Conservation (phyloP, 2,113 vertebrate species). For the Colistium nudipinnis region DNA sequence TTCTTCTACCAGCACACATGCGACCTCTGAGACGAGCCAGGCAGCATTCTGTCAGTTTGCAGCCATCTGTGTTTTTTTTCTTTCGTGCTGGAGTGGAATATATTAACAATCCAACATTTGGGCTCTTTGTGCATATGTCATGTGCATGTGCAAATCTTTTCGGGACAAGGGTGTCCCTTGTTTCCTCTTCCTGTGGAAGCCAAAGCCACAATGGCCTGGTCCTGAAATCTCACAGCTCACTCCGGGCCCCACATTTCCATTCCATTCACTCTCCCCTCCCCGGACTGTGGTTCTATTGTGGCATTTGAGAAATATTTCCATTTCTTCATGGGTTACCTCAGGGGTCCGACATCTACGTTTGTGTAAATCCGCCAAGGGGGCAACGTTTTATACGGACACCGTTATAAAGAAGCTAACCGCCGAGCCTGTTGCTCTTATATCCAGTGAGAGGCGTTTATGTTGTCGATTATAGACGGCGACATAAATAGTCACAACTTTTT, state of each 20-base stretch:
- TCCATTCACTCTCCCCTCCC: slow-evolving; percentile 38
- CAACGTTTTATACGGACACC: neutral
- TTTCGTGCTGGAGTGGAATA: slow-evolving; percentile 18
- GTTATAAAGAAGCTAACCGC: neutral
- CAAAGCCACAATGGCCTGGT: slow-evolving; percentile 62
- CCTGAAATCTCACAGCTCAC: slow-evolving; percentile 40
- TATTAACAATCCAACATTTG: slow-evolving; percentile 22
- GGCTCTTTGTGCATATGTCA: slow-evolving; percentile 16
- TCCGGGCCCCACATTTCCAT: slow-evolving; percentile 71
- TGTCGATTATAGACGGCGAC: neutral
- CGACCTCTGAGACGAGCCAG: neutral
- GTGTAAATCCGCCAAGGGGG: slow-evolving; percentile 27
- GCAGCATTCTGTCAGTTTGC: neutral
- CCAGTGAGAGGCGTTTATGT: neutral
- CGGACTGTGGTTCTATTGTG: slow-evolving; percentile 46
- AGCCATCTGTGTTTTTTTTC: neutral
- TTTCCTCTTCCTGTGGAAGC: slow-evolving; percentile 40
- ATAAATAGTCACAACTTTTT: neutral
- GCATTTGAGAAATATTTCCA: slow-evolving; percentile 53
- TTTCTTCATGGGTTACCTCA: slow-evolving; percentile 48
- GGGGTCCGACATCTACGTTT: slow-evolving; percentile 27
- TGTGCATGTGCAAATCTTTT: slow-evolving; percentile 43
- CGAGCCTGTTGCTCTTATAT: neutral
- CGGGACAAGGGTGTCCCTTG: slow-evolving; percentile 56
- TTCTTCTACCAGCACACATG: slow-evolving; percentile 30